Percentiles rank a stretch among this genome's conserved stretches.
Evolutionary conservation across 2,888 invertebrate species (phyloP).

Genomic region (Argyra leucocephala): DNA sequence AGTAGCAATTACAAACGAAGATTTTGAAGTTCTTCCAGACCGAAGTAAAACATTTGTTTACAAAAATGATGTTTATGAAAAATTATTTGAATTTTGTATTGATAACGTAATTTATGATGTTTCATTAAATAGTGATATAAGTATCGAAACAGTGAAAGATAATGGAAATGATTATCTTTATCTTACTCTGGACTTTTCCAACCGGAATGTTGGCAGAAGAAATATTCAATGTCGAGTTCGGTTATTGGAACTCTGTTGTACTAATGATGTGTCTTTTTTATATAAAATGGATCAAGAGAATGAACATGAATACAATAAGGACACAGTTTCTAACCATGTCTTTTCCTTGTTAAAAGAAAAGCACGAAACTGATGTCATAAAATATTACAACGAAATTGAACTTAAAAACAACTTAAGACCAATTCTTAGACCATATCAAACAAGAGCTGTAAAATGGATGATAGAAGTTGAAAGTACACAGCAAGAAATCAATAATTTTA

Average conservation of each 20-base stretch:
- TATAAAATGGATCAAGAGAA: not conserved
- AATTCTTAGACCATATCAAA: constrained; percentile 54
- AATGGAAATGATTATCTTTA: not conserved
- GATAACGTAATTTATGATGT: not conserved
- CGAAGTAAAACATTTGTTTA: not conserved
- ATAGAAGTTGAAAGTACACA: constrained; percentile 46
- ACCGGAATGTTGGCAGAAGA: not conserved
- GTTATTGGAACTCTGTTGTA: not conserved
- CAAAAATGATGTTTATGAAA: not conserved
- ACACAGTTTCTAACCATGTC: not conserved
- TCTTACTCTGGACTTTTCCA: not conserved
- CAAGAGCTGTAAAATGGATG: constrained; percentile 60
- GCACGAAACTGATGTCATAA: not conserved
- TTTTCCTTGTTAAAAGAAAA: not conserved
- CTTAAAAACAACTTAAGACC: constrained; percentile 41
- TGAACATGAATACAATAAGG: not conserved
- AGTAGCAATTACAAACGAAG: not conserved
- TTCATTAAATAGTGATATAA: not conserved
- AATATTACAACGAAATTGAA: not conserved
- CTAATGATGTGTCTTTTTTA: not conserved
- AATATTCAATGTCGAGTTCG: not conserved
- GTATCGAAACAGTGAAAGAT: not conserved
- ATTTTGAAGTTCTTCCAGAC: not conserved
- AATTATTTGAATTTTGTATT: not conserved
- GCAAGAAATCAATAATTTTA: constrained; percentile 26